Percentiles rank a stretch among this genome's conserved stretches.
Evolutionary conservation across 2,113 vertebrate species (phyloP).

Genomic region (Zonotrichia leucophrys): DNA sequence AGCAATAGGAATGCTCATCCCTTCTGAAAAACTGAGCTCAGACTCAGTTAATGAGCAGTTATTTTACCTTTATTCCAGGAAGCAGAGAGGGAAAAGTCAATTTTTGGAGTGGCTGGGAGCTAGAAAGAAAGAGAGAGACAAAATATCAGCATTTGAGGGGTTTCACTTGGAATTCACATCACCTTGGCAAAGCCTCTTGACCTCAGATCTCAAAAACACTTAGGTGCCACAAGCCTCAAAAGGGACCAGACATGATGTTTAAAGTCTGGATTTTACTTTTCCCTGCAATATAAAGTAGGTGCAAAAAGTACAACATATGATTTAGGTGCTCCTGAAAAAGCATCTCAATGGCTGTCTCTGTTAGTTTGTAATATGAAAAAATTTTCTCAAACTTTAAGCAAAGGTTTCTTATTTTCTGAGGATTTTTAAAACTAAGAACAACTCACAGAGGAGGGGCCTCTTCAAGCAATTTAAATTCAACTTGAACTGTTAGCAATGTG

Average conservation of each 20-base stretch:
- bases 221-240: background rate
- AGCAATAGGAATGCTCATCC: background rate
- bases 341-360: background rate
- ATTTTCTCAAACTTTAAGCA: background rate
- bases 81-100: conserved; percentile 81
- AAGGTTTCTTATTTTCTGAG: background rate
- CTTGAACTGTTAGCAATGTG: background rate
- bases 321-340: background rate
- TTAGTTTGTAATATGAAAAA: background rate
- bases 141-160: background rate
- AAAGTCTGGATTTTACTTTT: background rate
- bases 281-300: background rate
- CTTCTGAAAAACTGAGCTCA: background rate
- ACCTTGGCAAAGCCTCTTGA: background rate
- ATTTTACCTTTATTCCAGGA: conserved; percentile 90
- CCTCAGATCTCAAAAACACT: background rate
- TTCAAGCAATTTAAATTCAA: background rate
- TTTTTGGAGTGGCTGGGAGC: conserved; percentile 83
- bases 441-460: background rate
- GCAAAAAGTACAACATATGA: background rate
- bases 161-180: background rate
- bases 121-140: conserved; percentile 57
- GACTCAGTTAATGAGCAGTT: background rate
- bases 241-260: background rate
- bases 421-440: background rate